A percentile compares a stretch with the other conserved stretches of the same genome.
phyloP scores from a whole-genome alignment of 2,113 vertebrate genomes.

The Hydrochoerus hydrochaeris region DNA sequence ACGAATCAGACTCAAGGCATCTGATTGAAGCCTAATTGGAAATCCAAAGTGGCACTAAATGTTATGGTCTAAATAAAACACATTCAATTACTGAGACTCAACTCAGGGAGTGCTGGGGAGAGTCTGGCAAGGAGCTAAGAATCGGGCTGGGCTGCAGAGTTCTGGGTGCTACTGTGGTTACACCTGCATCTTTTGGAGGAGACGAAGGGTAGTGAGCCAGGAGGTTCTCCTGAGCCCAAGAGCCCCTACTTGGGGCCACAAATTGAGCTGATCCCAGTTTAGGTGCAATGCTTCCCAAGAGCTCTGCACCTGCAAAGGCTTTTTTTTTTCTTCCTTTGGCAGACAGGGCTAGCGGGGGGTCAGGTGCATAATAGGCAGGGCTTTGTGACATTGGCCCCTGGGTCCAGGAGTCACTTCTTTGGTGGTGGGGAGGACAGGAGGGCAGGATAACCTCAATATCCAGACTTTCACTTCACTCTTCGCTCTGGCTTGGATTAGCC shows the following conservation, averaged over 20 bases:
- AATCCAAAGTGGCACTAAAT: slow-evolving; percentile 86
- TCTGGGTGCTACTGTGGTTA: fast-evolving
- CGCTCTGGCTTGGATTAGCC: background rate
- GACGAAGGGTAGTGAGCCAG: background rate
- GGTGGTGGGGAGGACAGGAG: background rate
- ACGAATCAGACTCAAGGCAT: slow-evolving; percentile 78
- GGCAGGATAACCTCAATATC: background rate
- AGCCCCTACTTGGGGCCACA: background rate
- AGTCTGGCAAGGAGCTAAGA: background rate
- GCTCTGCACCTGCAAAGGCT: background rate
- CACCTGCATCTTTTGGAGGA: background rate
- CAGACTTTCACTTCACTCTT: background rate
- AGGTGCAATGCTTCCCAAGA: fast-evolving
- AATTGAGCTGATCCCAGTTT: background rate
- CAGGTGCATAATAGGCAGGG: background rate
- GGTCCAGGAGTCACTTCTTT: background rate
- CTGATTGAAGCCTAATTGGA: slow-evolving; percentile 87
- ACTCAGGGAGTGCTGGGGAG: background rate
- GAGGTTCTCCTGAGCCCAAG: background rate
- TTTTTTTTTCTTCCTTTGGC: background rate
- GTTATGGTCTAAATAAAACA: slow-evolving; percentile 86
- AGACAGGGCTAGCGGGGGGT: background rate
- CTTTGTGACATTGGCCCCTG: background rate
- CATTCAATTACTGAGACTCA: slow-evolving; percentile 77
- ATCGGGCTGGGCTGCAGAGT: background rate